phyloP scores from a whole-genome alignment of 2,888 invertebrate species.

The Limnephilus lunatus region DNA sequence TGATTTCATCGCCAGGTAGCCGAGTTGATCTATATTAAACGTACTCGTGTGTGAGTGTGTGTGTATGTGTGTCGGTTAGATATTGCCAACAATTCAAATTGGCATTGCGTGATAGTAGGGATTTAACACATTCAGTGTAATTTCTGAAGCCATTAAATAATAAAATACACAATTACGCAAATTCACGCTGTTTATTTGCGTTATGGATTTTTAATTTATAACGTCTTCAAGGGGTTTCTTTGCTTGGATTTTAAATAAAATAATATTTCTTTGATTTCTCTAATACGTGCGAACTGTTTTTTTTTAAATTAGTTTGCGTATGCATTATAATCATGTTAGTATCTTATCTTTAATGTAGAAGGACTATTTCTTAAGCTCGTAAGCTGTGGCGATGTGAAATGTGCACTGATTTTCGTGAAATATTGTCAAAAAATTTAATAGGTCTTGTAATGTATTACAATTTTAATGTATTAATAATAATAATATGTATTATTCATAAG shows the following conservation, averaged over 20 bases:
- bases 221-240: neutral
- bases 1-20: neutral
- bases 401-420: no score
- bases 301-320: no score
- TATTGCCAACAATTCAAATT: slow-evolving; percentile 30
- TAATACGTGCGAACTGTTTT: no score
- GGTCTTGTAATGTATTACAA: no score
- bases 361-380: no score
- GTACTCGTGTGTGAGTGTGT: neutral
- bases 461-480: no score
- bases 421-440: no score
- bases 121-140: slow-evolving; percentile 23
- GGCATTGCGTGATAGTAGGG: slow-evolving; percentile 24
- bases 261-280: neutral
- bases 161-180: slow-evolving; percentile 44
- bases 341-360: no score
- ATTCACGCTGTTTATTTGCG: slow-evolving; percentile 2
- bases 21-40: neutral
- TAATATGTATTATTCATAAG: no score
- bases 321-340: no score
- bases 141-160: slow-evolving; percentile 25
- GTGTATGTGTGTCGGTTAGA: neutral
- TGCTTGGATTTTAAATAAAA: neutral
- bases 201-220: slow-evolving; percentile 15
- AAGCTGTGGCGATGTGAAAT: no score